Percentiles rank a stretch among this genome's conserved stretches.
Evolutionary conservation across 1,140 invertebrate species (phyloP).

Genomic region (Apis florea): DNA sequence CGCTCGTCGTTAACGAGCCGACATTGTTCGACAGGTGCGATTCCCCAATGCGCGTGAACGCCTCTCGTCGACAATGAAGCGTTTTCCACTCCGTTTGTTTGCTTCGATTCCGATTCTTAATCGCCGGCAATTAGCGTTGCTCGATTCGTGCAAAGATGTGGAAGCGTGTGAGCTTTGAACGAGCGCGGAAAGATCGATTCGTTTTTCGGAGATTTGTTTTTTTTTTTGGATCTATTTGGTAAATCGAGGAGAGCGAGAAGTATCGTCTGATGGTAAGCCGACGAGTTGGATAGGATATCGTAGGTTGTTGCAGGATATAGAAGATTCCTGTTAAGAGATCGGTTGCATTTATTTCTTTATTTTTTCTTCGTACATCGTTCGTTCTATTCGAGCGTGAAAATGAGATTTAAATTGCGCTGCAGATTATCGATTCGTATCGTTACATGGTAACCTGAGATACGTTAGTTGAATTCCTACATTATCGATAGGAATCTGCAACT

Average conservation of each 20-base stretch:
- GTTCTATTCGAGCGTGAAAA: no score
- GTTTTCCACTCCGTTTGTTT: neutral
- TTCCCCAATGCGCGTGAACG: neutral
- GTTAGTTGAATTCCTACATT: neutral
- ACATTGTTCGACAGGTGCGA: conserved; percentile 61
- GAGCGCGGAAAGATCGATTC: no score
- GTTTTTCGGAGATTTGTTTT: no score
- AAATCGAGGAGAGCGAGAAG: neutral
- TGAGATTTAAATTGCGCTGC: no score
- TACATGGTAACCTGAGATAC: neutral
- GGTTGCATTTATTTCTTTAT: no score
- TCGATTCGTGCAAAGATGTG: neutral
- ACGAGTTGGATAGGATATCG: no score
- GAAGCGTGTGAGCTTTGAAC: neutral
- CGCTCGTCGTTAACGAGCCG: conserved; percentile 58
- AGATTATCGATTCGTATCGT: neutral
- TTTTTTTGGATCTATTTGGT: neutral
- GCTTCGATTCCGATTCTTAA: conserved; percentile 19
- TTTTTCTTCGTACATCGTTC: no score
- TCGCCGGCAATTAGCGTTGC: conserved; percentile 11
- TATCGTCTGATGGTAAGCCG: neutral
- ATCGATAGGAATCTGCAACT: neutral
- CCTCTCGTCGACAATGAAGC: conserved; percentile 9
- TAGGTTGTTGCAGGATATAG: no score
- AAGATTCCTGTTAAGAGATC: no score